Percentiles rank a stretch among this genome's conserved stretches.
Conservation (phyloP, 2,888 invertebrate species). For the Lingula anatina region DNA sequence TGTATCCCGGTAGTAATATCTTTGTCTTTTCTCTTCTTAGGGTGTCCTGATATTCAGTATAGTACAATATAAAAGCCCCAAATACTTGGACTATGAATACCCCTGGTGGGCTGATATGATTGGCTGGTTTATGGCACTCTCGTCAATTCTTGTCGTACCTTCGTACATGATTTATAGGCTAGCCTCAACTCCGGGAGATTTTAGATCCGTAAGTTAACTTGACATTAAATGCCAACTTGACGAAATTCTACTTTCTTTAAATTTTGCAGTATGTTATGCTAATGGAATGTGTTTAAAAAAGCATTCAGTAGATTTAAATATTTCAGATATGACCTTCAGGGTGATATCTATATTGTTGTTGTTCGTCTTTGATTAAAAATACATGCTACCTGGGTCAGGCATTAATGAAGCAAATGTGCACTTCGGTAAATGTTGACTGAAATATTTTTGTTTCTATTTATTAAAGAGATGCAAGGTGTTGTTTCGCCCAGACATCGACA, state of each 20-base stretch:
- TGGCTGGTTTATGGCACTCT: conserved; percentile 95
- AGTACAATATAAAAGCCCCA: conserved; percentile 72
- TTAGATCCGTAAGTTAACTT: conserved; percentile 31
- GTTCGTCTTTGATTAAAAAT: no score
- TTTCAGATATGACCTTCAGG: no score
- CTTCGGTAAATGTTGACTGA: no score
- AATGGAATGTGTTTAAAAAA: no score
- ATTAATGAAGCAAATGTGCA: no score
- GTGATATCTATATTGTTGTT: no score
- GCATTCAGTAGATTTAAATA: no score
- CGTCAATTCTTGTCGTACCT: conserved; percentile 96
- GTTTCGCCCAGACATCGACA: not conserved
- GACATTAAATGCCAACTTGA: no score
- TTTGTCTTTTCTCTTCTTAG: conserved; percentile 59
- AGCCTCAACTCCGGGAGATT: conserved; percentile 43
- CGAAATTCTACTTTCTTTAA: no score
- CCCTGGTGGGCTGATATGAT: conserved; percentile 95
- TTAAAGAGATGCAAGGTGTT: not conserved
- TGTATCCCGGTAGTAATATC: no score
- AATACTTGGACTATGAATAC: conserved; percentile 91
- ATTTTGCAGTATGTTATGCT: no score
- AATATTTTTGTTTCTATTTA: not conserved
- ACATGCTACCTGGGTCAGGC: no score
- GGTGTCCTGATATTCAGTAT: conserved; percentile 56
- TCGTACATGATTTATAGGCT: conserved; percentile 78